Base-by-base conservation (phyloP, 1,140 invertebrate species). In the Calycopis cecrops region DNA sequence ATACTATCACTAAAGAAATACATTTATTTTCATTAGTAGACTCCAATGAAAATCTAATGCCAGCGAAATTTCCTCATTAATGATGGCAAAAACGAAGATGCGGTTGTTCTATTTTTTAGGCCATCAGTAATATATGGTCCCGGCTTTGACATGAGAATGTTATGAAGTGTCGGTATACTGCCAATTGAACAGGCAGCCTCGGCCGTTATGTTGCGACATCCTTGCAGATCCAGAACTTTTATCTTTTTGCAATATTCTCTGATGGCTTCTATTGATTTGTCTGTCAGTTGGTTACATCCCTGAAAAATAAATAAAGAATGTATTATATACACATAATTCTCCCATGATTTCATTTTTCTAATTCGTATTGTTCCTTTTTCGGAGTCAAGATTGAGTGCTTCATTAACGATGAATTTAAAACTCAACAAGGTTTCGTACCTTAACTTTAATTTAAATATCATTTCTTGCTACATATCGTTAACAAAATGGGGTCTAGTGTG, bases 241-340 rank as follows among this genome's bases (percentile, higher is more conserved):
- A 93, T 65, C 52, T 85, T 85, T 54, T 88, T 88, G 59, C 92
- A 92, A 61, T 92, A 79, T 0, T 73, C 62, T 55, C 83, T 84
- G 38, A 94, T 88, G 16, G 88, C 87, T 54, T 91, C 85, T 12
- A 94, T 75, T 35, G 89, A 88, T 56, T 88, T 87, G 71, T 94
- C 90, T 0, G 92, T 94, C 12, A 94, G 65, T 63, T 91, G 89
- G 62, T 90, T 91, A 76, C 93, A 94, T 48, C 90, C 90, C 87
- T 93, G 89, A 4, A 90, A 72, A n/a, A n/a, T n/a, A n/a, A n/a
- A 16, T 48, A n/a, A 42, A 42, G 9, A 42, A 42, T 9, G 14
- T 11, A 8, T 7, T 49, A n/a, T 28, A 33, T 3, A 28, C 21
- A 28, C 2, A 3, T 2, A 28, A 28, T 28, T 28, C 21, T 28